Evolutionary conservation across 2,797 vertebrate genomes (phyloP).

Genomic region (Sciurus carolinensis): DNA sequence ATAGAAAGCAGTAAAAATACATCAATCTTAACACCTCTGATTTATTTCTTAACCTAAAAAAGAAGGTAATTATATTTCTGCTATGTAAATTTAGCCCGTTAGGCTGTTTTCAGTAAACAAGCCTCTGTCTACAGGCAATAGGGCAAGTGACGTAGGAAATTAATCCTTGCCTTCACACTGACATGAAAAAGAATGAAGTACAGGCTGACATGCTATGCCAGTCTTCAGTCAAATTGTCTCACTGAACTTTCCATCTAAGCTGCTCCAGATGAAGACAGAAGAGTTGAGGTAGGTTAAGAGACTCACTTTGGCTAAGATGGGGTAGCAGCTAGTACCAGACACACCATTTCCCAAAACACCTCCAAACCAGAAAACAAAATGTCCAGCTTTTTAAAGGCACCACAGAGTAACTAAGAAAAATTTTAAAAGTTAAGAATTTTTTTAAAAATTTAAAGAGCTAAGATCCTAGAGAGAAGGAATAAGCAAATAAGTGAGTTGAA

Average conservation of each 20-base stretch:
- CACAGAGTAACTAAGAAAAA: neutral
- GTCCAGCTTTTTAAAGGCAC: neutral
- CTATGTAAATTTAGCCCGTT: neutral
- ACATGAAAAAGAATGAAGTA: neutral
- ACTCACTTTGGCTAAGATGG: neutral
- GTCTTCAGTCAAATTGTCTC: neutral
- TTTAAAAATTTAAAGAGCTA: no score
- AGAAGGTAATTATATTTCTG: no score
- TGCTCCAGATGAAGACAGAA: neutral
- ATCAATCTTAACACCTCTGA: neutral
- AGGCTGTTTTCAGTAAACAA: neutral
- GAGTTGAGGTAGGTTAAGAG: neutral
- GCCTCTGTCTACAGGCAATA: neutral
- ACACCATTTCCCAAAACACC: neutral
- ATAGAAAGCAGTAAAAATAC: neutral
- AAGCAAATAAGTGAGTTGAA: neutral
- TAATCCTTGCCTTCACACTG: neutral
- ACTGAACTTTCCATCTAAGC: neutral
- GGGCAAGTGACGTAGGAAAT: neutral
- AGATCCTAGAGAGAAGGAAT: neutral
- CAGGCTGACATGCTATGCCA: neutral
- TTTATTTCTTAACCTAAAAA: neutral
- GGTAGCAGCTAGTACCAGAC: neutral
- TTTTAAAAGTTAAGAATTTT: neutral
- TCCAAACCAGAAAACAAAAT: neutral